Evolutionary conservation across 2,888 invertebrate genomes (phyloP), one percentile per base, ranked within the genome.

Genomic region (Bruchidius siliquastri): DNA sequence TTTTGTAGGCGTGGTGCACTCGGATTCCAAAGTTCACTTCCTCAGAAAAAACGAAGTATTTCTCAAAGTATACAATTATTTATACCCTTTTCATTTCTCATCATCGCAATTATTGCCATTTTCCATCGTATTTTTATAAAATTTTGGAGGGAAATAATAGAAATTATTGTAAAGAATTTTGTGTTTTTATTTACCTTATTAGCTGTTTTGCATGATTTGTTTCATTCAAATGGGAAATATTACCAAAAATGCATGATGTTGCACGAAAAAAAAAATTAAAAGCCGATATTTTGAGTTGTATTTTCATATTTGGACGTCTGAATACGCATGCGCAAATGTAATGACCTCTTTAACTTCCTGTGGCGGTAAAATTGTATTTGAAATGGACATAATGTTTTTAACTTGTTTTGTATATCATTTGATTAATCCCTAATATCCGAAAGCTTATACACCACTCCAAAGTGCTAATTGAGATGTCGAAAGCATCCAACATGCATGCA

Each of bases 1-100:
- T 87, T 85, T 86, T 86, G 85, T 86, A 85, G 86, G 87, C 86
- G 87, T 86, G 86, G 85, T 84, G 78, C 76, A 77, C 77, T 76
- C 75, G 74, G 78, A 78, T 77, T 73, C 74, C 71, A 77, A 76
- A 73, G 77, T 77, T 74, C 30, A 76, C 77, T 79, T 80, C 76
- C 75, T 67, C 71, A 72, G 73, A 73, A 76, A 22, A 68, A 6
- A 13, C 20, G 6, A 1, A 70, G 13, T 70, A 22, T 70, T 70
- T 26, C 22, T 22, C 4, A 26, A 68, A 70, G 6, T 70, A 22
- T 20, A 71, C 21, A 20, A 69, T 71, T n/a, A 68, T 72, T 72
- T 68, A 13, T 67, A 21, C 8, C 22, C 21, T 68, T 68, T 68
- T 13, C 21, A 68, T 74, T 67, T 21, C 49, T 72, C 74, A 49